Conservation (phyloP, 2,888 invertebrate genomes). For the Eupithecia abbreviata region DNA sequence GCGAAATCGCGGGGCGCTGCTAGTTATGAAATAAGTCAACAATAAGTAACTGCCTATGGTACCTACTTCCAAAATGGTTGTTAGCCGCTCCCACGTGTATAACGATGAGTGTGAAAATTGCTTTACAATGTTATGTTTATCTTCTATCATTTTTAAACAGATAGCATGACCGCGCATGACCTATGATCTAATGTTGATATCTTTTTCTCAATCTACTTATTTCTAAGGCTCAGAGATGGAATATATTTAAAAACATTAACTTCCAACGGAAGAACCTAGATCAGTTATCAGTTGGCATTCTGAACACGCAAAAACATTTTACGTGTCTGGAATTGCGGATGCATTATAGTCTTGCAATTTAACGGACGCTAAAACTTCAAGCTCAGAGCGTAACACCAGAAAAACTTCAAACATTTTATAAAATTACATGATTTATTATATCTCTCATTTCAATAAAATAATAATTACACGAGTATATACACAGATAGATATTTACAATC, state of each 20-base stretch:
- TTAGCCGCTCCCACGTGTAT: background rate
- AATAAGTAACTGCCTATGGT: background rate
- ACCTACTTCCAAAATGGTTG: background rate
- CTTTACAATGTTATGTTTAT: constrained; percentile 4
- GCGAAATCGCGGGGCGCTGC: too few relatives aligned
- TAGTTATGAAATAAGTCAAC: background rate
- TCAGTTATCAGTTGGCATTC: background rate
- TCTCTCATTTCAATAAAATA: constrained; percentile 80
- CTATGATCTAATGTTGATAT: background rate
- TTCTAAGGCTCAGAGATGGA: background rate
- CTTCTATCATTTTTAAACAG: constrained; percentile 3
- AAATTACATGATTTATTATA: constrained; percentile 80
- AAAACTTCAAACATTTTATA: constrained; percentile 48
- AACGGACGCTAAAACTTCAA: background rate
- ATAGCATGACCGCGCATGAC: background rate
- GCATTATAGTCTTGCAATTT: background rate
- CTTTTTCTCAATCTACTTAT: background rate
- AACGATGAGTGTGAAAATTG: background rate
- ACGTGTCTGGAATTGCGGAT: background rate
- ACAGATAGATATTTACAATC: constrained; percentile 78
- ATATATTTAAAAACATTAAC: constrained; percentile 3
- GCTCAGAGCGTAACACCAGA: constrained; percentile 2
- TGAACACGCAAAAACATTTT: background rate
- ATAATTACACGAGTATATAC: constrained; percentile 82
- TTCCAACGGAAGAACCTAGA: background rate